Evolutionary conservation across 2,888 invertebrate species (phyloP), one percentile per base, ranked within the genome.

Genomic region (Ichneumon xanthorius): DNA sequence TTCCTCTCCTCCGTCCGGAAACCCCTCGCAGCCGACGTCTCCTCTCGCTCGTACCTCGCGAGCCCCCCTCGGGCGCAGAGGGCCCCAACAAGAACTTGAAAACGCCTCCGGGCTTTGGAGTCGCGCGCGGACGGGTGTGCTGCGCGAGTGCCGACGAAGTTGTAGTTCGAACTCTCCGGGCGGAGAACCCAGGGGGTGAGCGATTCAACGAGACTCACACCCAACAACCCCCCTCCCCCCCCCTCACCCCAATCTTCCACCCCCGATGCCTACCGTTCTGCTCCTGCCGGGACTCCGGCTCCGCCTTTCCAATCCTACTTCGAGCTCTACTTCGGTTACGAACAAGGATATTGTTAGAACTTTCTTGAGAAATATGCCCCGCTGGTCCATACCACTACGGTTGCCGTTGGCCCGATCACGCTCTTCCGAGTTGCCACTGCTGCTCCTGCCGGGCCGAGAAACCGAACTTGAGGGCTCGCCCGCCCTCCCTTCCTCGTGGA

Each of bases 291-390:
- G 67, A 84, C 72, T 58, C 58, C 71, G 37, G 50, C 67, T n/a
- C 77, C 81, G 81, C 85, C 81, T 85, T 85, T 82, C 82, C 85
- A 85, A 82, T 81, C 78, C 85, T 75, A 81, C 85, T 85, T 82
- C 82, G 71, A 82, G 85, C 82, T 85, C 82, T 72, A 85, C 79
- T 82, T 63, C 79, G 79, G 75, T 71, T 82, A 75, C 78, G 82
- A 85, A 82, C 82, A 72, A 82, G 85, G 85, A 85, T 85, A 82
- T 85, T 85, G 85, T 85, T 82, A 85, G 85, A 85, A 85, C 71
- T 85, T 85, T 85, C 82, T 82, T 85, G 85, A 80, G 85, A 85
- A 85, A 85, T 85, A 82, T 85, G 79, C 82, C 79, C 82, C 79
- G 58, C 65, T 65, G 75, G 80, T 76, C 76, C 71, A 67, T 70